phyloP scores from a whole-genome alignment of 1,140 invertebrate genomes.

The Hydropsyche tenuis region DNA sequence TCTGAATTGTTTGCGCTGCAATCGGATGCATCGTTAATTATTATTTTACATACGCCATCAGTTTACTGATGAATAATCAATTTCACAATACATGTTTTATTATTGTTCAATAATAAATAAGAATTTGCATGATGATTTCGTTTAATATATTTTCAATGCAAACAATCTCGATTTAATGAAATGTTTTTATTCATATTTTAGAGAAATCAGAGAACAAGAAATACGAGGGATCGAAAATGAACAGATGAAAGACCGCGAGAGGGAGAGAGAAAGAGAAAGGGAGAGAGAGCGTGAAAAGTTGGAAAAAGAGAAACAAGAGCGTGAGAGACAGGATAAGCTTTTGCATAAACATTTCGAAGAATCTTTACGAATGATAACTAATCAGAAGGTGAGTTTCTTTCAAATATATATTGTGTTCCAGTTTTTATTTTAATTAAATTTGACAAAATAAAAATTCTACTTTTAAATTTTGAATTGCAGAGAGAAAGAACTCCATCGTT shows the following conservation, averaged over 20 bases:
- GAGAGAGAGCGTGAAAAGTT: constrained; percentile 63
- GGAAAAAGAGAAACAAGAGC: constrained; percentile 64
- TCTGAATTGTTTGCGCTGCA: too few species aligned
- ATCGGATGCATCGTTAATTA: too few species aligned
- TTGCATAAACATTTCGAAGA: constrained; percentile 92
- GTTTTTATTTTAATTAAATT: too few species aligned
- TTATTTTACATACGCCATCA: too few species aligned
- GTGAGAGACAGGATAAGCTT: constrained; percentile 69
- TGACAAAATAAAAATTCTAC: too few species aligned
- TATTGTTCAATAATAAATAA: too few species aligned
- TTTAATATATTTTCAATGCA: too few species aligned
- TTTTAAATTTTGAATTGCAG: too few species aligned
- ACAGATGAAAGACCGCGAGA: constrained; percentile 61
- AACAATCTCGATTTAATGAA: neutral
- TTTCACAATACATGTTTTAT: too few species aligned
- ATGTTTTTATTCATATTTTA: constrained; percentile 53
- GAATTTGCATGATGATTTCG: too few species aligned
- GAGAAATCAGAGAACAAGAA: constrained; percentile 71
- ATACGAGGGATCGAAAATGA: constrained; percentile 44
- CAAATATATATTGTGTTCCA: too few species aligned
- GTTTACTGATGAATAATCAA: too few species aligned
- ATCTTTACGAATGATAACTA: constrained; percentile 75
- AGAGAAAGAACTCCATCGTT: constrained; percentile 60
- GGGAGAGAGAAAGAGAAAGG: constrained; percentile 63
- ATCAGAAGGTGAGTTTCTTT: constrained; percentile 84